Conservation (phyloP, 1,140 invertebrate species). For the Apis laboriosa region DNA sequence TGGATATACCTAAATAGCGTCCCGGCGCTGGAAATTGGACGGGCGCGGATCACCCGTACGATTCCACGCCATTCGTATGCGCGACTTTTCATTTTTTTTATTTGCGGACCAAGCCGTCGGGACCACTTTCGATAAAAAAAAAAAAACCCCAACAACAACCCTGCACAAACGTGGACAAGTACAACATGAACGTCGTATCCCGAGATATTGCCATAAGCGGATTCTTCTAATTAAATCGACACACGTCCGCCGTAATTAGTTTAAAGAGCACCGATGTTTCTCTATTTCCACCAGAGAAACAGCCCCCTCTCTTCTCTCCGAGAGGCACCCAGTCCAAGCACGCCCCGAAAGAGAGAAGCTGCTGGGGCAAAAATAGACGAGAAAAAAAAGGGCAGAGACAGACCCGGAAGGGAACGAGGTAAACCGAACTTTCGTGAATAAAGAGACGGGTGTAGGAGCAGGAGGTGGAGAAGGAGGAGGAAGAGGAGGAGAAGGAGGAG, state of each 20-base stretch:
- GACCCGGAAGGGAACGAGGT: conserved; percentile 55
- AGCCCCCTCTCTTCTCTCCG: not conserved
- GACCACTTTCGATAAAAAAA: not conserved
- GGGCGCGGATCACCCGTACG: conserved; percentile 13
- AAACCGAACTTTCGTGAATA: conserved; percentile 67
- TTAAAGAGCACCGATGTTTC: conserved; percentile 12
- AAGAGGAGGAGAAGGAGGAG: not conserved
- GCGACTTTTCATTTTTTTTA: conserved; percentile 21
- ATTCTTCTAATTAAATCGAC: conserved; percentile 29
- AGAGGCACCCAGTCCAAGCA: conserved; percentile 1
- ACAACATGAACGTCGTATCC: too few species aligned
- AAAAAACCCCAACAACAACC: too few species aligned
- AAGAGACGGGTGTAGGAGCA: conserved; percentile 35
- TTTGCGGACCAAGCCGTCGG: not conserved
- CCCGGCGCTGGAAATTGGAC: conserved; percentile 36
- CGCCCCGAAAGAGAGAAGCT: not conserved
- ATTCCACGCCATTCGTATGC: conserved; percentile 14
- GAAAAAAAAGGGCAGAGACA: conserved; percentile 30
- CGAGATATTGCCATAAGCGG: not conserved
- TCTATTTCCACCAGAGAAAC: conserved; percentile 48
- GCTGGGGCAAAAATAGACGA: conserved; percentile 57
- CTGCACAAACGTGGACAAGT: too few species aligned
- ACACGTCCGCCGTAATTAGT: conserved; percentile 20
- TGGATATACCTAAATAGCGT: conserved; percentile 40
- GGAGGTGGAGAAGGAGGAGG: not conserved